phyloP scores from a whole-genome alignment of 1,140 invertebrate species.

The Sycophila sp. region DNA sequence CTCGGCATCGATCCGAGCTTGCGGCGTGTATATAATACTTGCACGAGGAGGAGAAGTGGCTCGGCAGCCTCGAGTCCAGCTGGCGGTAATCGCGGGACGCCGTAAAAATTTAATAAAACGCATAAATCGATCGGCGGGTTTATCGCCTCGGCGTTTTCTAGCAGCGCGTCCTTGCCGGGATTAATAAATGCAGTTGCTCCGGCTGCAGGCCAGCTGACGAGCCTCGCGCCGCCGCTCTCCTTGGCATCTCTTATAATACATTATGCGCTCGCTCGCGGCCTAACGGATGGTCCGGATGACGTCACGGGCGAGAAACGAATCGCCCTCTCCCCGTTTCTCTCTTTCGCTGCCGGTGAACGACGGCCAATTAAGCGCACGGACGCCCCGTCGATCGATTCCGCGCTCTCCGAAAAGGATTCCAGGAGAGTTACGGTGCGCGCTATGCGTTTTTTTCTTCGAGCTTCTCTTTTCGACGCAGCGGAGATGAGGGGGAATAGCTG shows the following conservation, averaged over 20 bases:
- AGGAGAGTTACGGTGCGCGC: no score
- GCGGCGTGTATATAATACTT: no score
- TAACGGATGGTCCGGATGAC: constrained; percentile 42
- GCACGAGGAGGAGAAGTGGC: no score
- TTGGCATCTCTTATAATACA: constrained; percentile 57
- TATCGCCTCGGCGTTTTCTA: background rate
- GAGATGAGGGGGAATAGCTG: no score
- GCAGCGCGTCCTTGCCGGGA: constrained; percentile 39
- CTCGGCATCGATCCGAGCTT: no score
- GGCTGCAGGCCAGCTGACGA: background rate
- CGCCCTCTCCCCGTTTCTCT: background rate
- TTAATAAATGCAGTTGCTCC: constrained; percentile 42
- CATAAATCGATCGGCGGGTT: constrained; percentile 14
- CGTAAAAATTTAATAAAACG: no score
- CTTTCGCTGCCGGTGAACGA: no score
- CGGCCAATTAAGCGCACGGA: constrained; percentile 23
- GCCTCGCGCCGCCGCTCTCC: constrained; percentile 56
- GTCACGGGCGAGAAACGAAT: constrained; percentile 37
- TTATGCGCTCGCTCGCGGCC: background rate
- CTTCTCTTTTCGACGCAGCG: no score
- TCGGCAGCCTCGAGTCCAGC: no score
- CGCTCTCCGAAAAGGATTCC: background rate
- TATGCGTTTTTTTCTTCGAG: background rate
- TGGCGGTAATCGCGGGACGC: no score
- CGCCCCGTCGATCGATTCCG: constrained; percentile 4